Evolutionary conservation across 1,140 invertebrate genomes (phyloP).

Genomic region (Sarcophaga bullata): DNA sequence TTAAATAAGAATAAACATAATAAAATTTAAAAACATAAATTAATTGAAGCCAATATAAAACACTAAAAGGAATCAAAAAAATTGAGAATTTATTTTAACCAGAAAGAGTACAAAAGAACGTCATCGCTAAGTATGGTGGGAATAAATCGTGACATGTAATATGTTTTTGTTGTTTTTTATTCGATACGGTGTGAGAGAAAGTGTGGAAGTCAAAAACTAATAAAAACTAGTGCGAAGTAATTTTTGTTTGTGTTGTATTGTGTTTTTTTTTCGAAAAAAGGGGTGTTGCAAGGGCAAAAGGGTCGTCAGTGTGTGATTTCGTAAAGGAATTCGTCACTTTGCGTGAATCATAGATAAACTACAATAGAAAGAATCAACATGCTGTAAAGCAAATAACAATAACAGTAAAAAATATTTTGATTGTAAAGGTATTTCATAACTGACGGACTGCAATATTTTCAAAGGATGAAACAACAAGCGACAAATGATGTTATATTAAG

Average conservation of each 20-base stretch:
- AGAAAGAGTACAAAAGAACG: background rate
- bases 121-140: background rate
- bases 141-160: background rate
- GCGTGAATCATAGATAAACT: conserved; percentile 28
- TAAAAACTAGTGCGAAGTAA: conserved; percentile 9
- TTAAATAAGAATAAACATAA: background rate
- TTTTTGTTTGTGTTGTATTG: background rate
- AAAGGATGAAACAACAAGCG: too few species aligned
- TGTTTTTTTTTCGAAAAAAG: conserved; percentile 1
- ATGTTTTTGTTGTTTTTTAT: background rate
- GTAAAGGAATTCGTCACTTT: conserved; percentile 30
- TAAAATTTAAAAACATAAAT: background rate
- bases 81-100: background rate
- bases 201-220: background rate
- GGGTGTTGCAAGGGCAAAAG: conserved; percentile 13
- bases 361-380: conserved; percentile 9
- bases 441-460: too few species aligned
- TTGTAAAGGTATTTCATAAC: background rate
- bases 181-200: conserved; percentile 11
- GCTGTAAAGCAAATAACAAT: conserved; percentile 10
- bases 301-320: conserved; percentile 25
- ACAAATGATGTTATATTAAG: too few species aligned
- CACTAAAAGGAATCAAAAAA: background rate
- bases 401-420: background rate
- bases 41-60: background rate